Percentiles rank a stretch among this genome's conserved stretches.
Conservation (phyloP, 1,140 invertebrate genomes). For the Ooceraea biroi region DNA sequence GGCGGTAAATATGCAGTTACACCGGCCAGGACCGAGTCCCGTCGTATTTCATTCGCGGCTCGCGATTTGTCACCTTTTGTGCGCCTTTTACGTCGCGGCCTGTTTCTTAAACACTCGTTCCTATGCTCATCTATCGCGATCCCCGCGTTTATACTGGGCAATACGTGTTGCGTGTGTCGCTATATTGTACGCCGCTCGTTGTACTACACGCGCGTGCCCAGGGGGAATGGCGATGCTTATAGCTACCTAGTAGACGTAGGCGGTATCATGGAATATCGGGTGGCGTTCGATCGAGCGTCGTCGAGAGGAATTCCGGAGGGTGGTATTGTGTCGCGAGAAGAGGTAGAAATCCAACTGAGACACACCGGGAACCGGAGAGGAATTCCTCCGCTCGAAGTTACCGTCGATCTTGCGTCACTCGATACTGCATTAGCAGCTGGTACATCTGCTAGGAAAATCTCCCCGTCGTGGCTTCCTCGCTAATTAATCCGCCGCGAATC, state of each 20-base stretch:
- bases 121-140: constrained; percentile 20
- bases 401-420: constrained; percentile 62
- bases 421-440: constrained; percentile 27
- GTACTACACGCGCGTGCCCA: neutral
- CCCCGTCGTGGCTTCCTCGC: neutral
- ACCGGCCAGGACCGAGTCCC: neutral
- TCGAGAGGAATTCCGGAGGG: constrained; percentile 51
- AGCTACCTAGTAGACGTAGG: constrained; percentile 32
- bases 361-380: constrained; percentile 30
- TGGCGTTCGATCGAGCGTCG: constrained; percentile 65
- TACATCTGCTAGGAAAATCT: constrained; percentile 17
- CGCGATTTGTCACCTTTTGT: constrained; percentile 38
- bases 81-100: constrained; percentile 3
- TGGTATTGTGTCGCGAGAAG: constrained; percentile 39
- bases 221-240: constrained; percentile 45
- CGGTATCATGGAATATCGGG: constrained; percentile 54
- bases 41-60: constrained; percentile 37
- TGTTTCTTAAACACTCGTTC: constrained; percentile 47
- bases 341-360: constrained; percentile 46
- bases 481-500: constrained; percentile 25
- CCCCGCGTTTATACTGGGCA: neutral
- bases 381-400: constrained; percentile 57
- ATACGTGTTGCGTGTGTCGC: constrained; percentile 19
- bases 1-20: constrained; percentile 34
- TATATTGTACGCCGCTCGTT: constrained; percentile 21